Percentiles rank a stretch among this genome's conserved stretches.
phyloP scores from a whole-genome alignment of 2,888 invertebrate species.

The Tipula lateralis region DNA sequence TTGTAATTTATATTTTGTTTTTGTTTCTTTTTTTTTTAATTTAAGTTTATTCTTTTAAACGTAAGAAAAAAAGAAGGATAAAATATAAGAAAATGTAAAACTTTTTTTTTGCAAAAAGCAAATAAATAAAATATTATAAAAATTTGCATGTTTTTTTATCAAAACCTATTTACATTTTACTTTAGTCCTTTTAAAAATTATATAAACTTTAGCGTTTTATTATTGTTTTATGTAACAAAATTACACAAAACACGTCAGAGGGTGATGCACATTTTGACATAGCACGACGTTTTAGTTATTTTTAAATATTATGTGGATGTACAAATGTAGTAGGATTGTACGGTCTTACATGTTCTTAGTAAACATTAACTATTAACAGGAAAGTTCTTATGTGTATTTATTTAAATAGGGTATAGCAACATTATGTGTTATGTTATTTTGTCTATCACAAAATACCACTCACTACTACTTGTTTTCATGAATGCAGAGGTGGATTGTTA shows the following conservation, averaged over 20 bases:
- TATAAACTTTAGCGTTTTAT: background rate
- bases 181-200: background rate
- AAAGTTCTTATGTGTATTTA: too few relatives aligned
- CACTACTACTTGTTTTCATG: too few relatives aligned
- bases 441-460: too few relatives aligned
- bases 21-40: background rate
- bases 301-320: too few relatives aligned
- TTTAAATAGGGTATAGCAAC: too few relatives aligned
- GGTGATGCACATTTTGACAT: background rate
- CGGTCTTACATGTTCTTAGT: too few relatives aligned
- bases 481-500: too few relatives aligned
- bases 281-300: background rate
- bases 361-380: too few relatives aligned
- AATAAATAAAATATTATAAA: background rate
- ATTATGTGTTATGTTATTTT: too few relatives aligned
- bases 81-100: background rate
- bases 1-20: background rate
- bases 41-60: background rate
- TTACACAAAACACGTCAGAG: background rate
- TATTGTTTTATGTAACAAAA: background rate
- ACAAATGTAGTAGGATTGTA: too few relatives aligned
- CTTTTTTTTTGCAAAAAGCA: background rate
- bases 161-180: background rate
- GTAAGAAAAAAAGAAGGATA: background rate
- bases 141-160: slow-evolving; percentile 9